Evolutionary conservation across 2,797 vertebrate genomes (phyloP), one percentile per base, ranked within the genome.

Genomic region (Sebastes iracundus): DNA sequence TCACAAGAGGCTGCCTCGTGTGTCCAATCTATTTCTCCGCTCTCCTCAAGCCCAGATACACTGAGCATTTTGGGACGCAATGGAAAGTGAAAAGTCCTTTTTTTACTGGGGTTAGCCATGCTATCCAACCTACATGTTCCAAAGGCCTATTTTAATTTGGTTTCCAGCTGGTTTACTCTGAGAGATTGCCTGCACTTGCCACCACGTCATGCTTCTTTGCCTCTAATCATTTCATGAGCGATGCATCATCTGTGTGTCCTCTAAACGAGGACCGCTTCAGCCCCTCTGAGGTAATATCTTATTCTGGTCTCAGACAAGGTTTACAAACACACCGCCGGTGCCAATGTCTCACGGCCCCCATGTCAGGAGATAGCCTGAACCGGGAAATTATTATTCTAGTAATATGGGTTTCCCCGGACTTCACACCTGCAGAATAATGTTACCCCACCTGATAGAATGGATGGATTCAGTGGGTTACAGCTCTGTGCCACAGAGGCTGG

Each of bases 171-270:
- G 68, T 94, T 95, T 92, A 91, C 81, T 66, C 84, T 82, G 80
- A 91, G 83, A 92, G 87, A 94, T 93, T 90, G 91, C 85, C 75
- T 88, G 75, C 81, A 80, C 87, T 78, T 85, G 77, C 88, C 82
- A 85, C 85, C 81, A 77, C 27, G 87, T 92, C 91, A 92, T 84
- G 90, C 88, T 88, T 89, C 88, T 93, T 93, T 90, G 90, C 79
- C 88, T 93, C 90, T 86, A 92, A 94, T 94, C 87, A 93, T 92
- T 93, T 92, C 92, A 88, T 92, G 86, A 93, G 90, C 84, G 87
- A 94, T 94, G 82, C 84, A 88, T 94, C 91, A 93, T 91, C 84
- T 87, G 75, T 78, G 81, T 88, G 89, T 92, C 87, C 90, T 90
- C 91, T 89, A 90, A 87, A 90, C 67, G 72, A 87, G 89, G 79